Conservation (phyloP, 2,888 invertebrate species). For the Drosophila mettleri region DNA sequence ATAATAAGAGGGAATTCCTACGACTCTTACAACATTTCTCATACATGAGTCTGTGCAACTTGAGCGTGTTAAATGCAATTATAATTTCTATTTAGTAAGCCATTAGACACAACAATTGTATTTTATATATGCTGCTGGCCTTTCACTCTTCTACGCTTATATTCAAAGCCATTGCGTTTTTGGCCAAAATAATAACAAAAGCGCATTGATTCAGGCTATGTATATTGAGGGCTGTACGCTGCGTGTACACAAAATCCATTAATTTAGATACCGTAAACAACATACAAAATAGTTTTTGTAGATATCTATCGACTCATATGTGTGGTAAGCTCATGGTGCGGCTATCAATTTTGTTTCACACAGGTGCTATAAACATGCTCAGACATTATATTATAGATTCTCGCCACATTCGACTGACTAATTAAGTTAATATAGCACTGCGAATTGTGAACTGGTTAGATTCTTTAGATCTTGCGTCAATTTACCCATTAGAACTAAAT, state of each 20-base stretch:
- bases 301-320: conserved; percentile 24
- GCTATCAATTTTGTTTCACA: conserved; percentile 23
- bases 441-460: conserved; percentile 3
- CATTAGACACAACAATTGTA: conserved; percentile 18
- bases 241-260: conserved; percentile 60
- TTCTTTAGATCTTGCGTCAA: neutral
- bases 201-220: conserved; percentile 45
- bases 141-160: conserved; percentile 40
- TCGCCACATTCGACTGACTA: conserved; percentile 4
- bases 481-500: neutral
- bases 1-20: conserved; percentile 33
- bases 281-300: conserved; percentile 22
- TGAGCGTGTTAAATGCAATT: conserved; percentile 51
- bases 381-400: neutral
- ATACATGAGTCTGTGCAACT: conserved; percentile 48
- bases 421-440: conserved; percentile 4
- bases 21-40: conserved; percentile 35
- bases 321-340: neutral
- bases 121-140: conserved; percentile 18
- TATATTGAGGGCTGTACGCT: conserved; percentile 16
- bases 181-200: conserved; percentile 33
- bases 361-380: neutral
- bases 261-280: conserved; percentile 62
- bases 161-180: conserved; percentile 17
- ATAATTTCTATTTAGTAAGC: conserved; percentile 17